Evolutionary conservation across 2,888 invertebrate genomes (phyloP).

Genomic region (Papilio protenor): DNA sequence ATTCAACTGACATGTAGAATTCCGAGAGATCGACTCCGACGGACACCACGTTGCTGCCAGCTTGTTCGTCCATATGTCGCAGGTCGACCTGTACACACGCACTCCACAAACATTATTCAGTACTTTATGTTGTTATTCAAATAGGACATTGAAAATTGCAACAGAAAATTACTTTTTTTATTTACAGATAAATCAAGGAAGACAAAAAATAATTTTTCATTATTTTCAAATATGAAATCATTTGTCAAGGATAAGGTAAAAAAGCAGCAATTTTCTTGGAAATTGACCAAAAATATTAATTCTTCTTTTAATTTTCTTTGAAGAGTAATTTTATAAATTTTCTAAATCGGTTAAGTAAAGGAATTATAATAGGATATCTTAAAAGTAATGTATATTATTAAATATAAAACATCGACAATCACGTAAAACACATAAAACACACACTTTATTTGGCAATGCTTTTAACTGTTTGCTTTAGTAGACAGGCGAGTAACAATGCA

Average conservation of each 20-base stretch:
- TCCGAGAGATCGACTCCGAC: slow-evolving; percentile 98
- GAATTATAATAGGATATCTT: not conserved
- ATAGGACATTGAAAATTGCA: not conserved
- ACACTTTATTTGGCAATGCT: slow-evolving; percentile 42
- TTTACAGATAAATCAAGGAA: not conserved
- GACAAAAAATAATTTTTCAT: not conserved
- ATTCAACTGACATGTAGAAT: slow-evolving; percentile 99
- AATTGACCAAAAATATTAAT: not conserved
- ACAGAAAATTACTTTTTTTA: not conserved
- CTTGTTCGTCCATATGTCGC: slow-evolving; percentile 95
- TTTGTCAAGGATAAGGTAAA: not conserved
- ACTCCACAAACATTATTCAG: slow-evolving; percentile 51
- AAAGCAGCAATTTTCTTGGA: not conserved
- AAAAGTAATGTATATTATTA: slow-evolving; percentile 13
- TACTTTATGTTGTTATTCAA: slow-evolving; percentile 3
- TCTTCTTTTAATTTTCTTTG: not conserved
- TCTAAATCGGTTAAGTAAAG: not conserved
- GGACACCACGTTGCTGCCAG: slow-evolving; percentile 94
- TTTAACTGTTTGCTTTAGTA: slow-evolving; percentile 47
- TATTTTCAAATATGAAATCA: not conserved
- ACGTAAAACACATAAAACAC: slow-evolving; percentile 44
- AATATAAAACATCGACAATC: slow-evolving; percentile 46
- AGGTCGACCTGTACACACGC: slow-evolving; percentile 90
- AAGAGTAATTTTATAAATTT: not conserved
- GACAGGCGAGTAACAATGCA: slow-evolving; percentile 44